Evolutionary conservation across 2,113 vertebrate species (phyloP), one percentile per base, ranked within the genome.

Genomic region (Tor tambroides): DNA sequence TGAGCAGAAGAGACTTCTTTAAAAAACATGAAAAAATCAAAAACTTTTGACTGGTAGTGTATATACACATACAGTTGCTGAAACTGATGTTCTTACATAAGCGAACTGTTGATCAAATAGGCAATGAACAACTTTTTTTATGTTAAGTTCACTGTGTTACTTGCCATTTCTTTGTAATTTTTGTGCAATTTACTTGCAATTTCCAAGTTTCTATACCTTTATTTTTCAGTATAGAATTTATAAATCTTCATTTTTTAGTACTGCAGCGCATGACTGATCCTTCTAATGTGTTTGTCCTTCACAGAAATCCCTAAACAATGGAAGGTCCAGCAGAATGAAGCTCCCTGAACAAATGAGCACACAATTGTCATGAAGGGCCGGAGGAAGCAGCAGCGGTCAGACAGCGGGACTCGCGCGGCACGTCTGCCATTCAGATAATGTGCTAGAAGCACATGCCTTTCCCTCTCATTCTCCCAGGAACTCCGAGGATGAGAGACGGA

Each of bases 341-440:
- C 59, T 46, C 59, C 83, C 83, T 28, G 79, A 86, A 75, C 80
- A 89, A 80, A 86, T 84, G 88, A 46, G 71, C 32, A 17, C 54
- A 84, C 88, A 86, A 86, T 85, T 86, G 85, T 80, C 85, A 86
- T 32, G 12, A 79, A 56, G 26, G 51, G 72, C 61, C 35, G 79
- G 2, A 67, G 51, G 85, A 84, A 84, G 80, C 43, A 43, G 41
- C 8, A 10, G 10, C 41, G 6, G 41, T 43, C 59, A 81, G 65
- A 49, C 59, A 67, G 75, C 59, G n/a, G n/a, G n/a, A n/a, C n/a
- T 38, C 38, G 38, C 38, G 1, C 43, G 77, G 86, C 80, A 90
- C 71, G 78, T 43, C 38, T 38, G 87, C 79, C 76, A 89, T 89
- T 85, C 85, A n/a, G 78, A 86, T 84, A 80, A 90, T 89, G 90